These are phyloP conservation scores for Momotus momota DNA, from an alignment of 2,797 vertebrate species.

Conservation along the genomic window DNA sequence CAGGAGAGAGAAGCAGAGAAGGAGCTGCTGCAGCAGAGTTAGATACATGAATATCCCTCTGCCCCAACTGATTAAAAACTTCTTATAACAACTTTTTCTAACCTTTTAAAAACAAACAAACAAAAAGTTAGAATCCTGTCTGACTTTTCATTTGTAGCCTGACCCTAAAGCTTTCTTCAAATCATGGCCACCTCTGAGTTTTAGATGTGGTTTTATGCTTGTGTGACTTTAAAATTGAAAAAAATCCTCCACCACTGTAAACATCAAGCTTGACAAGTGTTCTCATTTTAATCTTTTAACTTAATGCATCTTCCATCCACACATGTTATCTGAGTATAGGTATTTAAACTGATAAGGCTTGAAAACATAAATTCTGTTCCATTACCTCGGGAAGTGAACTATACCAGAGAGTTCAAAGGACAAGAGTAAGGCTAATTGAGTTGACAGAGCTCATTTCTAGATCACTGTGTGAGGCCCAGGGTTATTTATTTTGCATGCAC, in stretches of 20 bases:
- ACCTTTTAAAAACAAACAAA: background rate
- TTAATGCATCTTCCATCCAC: background rate
- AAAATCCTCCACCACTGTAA: background rate
- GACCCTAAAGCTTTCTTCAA: background rate
- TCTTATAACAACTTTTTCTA: background rate
- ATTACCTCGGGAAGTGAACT: slow-evolving; percentile 27
- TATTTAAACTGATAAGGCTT: slow-evolving; percentile 3
- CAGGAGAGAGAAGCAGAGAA: background rate
- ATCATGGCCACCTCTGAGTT: background rate
- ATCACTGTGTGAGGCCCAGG: slow-evolving; percentile 8
- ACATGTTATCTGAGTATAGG: background rate
- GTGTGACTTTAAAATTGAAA: background rate
- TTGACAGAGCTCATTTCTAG: background rate
- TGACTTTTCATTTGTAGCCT: background rate
- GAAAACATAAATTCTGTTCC: slow-evolving; percentile 47
- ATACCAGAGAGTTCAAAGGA: slow-evolving; percentile 36
- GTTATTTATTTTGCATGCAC: slow-evolving; percentile 36
- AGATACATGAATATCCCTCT: background rate
- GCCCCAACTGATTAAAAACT: background rate
- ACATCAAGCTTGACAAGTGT: background rate
- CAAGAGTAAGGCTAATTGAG: slow-evolving; percentile 1
- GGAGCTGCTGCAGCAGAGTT: background rate
- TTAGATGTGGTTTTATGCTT: background rate
- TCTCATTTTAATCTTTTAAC: slow-evolving; percentile 1
- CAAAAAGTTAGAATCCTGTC: background rate